phyloP scores from a whole-genome alignment of 1,140 invertebrate genomes.

The Tetragonula clypearis region DNA sequence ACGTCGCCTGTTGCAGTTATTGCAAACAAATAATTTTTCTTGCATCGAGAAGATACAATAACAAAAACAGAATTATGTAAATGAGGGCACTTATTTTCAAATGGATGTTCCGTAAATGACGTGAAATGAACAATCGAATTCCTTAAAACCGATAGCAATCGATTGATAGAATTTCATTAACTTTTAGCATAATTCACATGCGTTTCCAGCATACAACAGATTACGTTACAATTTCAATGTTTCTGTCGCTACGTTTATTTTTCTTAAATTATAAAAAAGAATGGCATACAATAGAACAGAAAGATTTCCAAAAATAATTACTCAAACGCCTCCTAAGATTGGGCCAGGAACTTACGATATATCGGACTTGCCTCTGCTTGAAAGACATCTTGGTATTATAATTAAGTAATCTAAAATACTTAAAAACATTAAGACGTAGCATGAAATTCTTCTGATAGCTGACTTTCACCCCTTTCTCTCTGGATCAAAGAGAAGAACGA shows the following conservation, averaged over 20 bases:
- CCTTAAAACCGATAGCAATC: not conserved
- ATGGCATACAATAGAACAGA: conserved; percentile 55
- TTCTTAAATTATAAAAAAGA: not conserved
- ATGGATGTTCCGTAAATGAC: too few relatives aligned
- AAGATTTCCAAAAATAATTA: conserved; percentile 51
- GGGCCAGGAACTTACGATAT: conserved; percentile 62
- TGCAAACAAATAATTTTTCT: conserved; percentile 25
- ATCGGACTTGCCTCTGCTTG: conserved; percentile 23
- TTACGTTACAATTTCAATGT: not conserved
- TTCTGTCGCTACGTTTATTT: not conserved
- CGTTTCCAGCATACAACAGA: not conserved
- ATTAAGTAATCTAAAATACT: not conserved
- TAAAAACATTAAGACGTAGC: not conserved
- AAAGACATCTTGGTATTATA: conserved; percentile 55
- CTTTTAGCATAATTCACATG: not conserved
- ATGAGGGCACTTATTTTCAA: not conserved
- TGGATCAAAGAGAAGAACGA: conserved; percentile 53
- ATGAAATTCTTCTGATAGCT: conserved; percentile 36
- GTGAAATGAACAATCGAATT: not conserved
- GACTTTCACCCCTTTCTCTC: conserved; percentile 58
- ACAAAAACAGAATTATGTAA: not conserved
- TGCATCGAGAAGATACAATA: conserved; percentile 12
- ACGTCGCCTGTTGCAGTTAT: conserved; percentile 11
- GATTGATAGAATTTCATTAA: not conserved
- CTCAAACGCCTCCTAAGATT: conserved; percentile 35